phyloP scores from a whole-genome alignment of 2,888 invertebrate genomes.

The Euclidia mi region DNA sequence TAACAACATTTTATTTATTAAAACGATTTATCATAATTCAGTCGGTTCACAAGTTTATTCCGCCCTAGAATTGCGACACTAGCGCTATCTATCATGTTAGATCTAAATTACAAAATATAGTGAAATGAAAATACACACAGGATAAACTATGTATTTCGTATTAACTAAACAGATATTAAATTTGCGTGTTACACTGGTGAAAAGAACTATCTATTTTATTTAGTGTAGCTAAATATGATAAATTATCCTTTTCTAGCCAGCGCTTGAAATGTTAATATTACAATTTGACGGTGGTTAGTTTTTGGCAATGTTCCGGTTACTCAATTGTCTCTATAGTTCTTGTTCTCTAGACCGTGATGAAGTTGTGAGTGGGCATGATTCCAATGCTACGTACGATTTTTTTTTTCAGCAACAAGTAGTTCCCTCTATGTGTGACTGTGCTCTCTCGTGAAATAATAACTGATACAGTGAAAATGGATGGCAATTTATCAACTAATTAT shows the following conservation, averaged over 20 bases:
- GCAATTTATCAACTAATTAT: no score
- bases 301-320: no score
- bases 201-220: no score
- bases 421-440: no score
- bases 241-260: not conserved
- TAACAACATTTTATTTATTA: slow-evolving; percentile 1
- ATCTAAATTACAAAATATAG: slow-evolving; percentile 4
- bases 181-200: no score
- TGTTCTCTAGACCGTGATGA: not conserved
- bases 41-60: not conserved
- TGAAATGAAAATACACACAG: not conserved
- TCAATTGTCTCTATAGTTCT: no score
- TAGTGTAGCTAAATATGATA: no score
- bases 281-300: no score
- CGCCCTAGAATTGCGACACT: slow-evolving; percentile 4
- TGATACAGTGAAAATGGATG: no score
- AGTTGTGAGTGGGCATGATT: not conserved
- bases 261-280: not conserved
- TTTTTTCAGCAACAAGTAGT: not conserved
- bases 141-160: no score
- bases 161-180: not conserved
- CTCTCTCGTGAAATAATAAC: no score
- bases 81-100: slow-evolving; percentile 12
- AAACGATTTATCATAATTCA: slow-evolving; percentile 1
- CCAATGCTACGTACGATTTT: not conserved